Percentiles rank a stretch among this genome's conserved stretches.
Evolutionary conservation across 2,888 invertebrate genomes (phyloP).

Genomic region (Laspeyria flexula): DNA sequence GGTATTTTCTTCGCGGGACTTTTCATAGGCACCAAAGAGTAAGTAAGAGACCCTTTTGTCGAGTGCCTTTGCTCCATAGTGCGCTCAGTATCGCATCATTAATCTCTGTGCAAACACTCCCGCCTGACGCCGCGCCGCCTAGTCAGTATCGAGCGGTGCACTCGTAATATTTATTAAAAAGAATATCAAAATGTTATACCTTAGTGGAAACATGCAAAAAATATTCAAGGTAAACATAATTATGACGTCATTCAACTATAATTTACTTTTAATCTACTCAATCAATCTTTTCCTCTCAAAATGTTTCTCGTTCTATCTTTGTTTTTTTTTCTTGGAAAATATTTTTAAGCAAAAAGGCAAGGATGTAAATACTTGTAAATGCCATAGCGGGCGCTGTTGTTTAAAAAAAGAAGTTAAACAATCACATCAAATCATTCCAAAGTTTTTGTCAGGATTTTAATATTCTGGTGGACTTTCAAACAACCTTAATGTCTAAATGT

Average conservation of each 20-base stretch:
- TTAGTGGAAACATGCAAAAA: constrained; percentile 7
- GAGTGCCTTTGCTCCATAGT: constrained; percentile 68
- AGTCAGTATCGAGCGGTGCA: constrained; percentile 33
- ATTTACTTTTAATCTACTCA: no score
- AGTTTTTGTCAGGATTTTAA: no score
- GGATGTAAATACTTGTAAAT: constrained; percentile 10
- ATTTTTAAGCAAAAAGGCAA: not conserved
- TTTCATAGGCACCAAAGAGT: constrained; percentile 72
- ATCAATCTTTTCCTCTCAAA: no score
- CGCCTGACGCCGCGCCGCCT: constrained; percentile 31
- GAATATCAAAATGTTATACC: constrained; percentile 22
- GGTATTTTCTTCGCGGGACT: constrained; percentile 62
- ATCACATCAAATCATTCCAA: no score
- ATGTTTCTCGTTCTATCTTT: not conserved
- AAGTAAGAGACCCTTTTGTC: constrained; percentile 80
- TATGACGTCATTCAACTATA: no score
- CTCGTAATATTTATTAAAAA: constrained; percentile 34
- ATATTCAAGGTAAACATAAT: no score
- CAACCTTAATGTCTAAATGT: no score
- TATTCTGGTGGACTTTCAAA: no score
- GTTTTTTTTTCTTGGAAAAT: not conserved
- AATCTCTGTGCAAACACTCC: constrained; percentile 77
- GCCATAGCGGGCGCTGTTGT: no score
- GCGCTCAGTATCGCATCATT: constrained; percentile 76
- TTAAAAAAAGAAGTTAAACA: no score